phyloP scores from a whole-genome alignment of 2,797 vertebrate species.

The Lacerta viridis region DNA sequence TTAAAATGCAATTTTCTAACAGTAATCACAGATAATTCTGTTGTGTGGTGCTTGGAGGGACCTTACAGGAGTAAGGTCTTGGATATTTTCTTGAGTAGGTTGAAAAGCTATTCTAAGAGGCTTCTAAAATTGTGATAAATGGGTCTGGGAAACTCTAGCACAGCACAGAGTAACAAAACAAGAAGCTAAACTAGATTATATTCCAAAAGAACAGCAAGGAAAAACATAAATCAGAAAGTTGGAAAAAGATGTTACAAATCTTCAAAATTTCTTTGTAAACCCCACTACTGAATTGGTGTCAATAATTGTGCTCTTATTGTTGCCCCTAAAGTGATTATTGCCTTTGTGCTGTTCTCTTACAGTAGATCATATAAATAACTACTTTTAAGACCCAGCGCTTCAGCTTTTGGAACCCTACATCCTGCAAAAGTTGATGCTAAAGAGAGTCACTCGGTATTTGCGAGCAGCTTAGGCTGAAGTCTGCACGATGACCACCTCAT shows the following conservation, averaged over 20 bases:
- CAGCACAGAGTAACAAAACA: neutral
- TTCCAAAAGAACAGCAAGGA: neutral
- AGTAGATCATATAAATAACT: neutral
- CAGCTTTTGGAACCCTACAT: neutral
- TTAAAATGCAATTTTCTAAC: conserved; percentile 19
- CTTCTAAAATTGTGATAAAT: neutral
- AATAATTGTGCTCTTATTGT: neutral
- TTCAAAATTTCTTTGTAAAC: neutral
- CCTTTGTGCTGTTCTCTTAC: neutral
- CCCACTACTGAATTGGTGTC: no score
- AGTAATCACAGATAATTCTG: conserved; percentile 13
- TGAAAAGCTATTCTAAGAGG: accelerated
- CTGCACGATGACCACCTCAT: no score
- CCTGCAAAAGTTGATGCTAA: neutral
- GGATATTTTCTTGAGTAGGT: neutral
- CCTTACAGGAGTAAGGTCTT: neutral
- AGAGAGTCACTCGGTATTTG: neutral
- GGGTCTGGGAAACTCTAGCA: neutral
- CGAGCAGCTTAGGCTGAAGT: neutral
- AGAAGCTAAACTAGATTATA: neutral
- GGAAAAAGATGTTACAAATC: neutral
- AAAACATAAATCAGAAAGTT: neutral
- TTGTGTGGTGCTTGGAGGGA: neutral
- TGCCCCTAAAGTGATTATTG: neutral
- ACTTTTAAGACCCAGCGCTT: neutral